Percentiles rank a stretch among this genome's conserved stretches.
These are phyloP conservation scores for Xylota segnis DNA, from an alignment of 2,888 invertebrate genomes.

Conservation along the genomic window DNA sequence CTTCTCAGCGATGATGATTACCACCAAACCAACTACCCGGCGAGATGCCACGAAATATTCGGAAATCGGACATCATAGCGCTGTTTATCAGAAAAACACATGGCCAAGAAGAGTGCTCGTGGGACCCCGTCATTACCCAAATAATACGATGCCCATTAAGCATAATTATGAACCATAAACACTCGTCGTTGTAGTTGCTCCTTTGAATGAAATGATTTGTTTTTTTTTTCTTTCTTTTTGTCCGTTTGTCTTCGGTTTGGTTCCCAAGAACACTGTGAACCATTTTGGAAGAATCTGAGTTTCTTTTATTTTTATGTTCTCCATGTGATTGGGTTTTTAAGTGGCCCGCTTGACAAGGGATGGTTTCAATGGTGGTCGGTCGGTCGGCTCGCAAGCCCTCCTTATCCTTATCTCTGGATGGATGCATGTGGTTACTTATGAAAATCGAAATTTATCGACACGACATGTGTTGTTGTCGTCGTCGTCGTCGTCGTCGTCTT, in stretches of 20 bases:
- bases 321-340: slow-evolving; percentile 72
- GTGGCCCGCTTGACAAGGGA: slow-evolving; percentile 67
- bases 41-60: slow-evolving; percentile 62
- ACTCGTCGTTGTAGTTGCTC: slow-evolving; percentile 61
- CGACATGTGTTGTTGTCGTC: slow-evolving; percentile 26
- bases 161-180: slow-evolving; percentile 76
- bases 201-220: slow-evolving; percentile 56
- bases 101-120: slow-evolving; percentile 54
- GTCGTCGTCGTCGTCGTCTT: too few relatives aligned
- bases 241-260: slow-evolving; percentile 13
- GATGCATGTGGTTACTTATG: slow-evolving; percentile 41
- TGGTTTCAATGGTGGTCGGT: slow-evolving; percentile 53
- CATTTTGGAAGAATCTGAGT: slow-evolving; percentile 49
- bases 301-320: slow-evolving; percentile 66
- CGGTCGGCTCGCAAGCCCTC: slow-evolving; percentile 13
- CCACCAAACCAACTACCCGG: slow-evolving; percentile 36
- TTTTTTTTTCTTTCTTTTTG: slow-evolving; percentile 15
- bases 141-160: slow-evolving; percentile 76
- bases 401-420: slow-evolving; percentile 4
- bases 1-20: slow-evolving; percentile 59
- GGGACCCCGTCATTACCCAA: slow-evolving; percentile 72
- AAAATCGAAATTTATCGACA: slow-evolving; percentile 58
- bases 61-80: slow-evolving; percentile 70
- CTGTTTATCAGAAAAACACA: slow-evolving; percentile 67
- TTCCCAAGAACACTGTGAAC: slow-evolving; percentile 71